phyloP scores from a whole-genome alignment of 2,888 invertebrate genomes.

The Artemia sp. region DNA sequence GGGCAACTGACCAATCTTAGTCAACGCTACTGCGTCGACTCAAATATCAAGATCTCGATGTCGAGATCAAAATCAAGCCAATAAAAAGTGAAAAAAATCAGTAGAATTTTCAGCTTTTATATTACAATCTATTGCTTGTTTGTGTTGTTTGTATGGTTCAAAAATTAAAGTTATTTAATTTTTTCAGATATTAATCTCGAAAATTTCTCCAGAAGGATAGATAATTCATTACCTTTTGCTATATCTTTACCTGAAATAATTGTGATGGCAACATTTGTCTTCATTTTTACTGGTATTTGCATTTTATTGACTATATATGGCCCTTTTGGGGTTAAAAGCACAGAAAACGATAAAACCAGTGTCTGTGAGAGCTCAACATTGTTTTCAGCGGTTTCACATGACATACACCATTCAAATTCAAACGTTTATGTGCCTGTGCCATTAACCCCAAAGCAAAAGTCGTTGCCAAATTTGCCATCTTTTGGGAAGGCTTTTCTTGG shows the following conservation, averaged over 20 bases:
- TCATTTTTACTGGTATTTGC: slow-evolving; percentile 8
- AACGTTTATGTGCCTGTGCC: background rate
- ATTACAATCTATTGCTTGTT: no score
- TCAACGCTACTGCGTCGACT: no score
- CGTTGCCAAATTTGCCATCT: background rate
- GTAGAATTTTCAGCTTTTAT: no score
- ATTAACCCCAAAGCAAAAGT: background rate
- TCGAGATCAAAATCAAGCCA: no score
- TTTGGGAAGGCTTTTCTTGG: background rate
- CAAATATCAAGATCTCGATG: no score
- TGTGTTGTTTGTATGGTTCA: no score
- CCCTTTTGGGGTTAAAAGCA: background rate
- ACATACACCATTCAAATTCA: background rate
- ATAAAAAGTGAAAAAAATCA: no score
- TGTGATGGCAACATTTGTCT: background rate
- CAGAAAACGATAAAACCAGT: background rate
- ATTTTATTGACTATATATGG: background rate
- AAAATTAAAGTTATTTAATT: no score
- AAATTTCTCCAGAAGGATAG: background rate
- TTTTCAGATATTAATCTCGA: no score
- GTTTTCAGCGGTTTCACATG: background rate
- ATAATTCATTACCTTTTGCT: background rate
- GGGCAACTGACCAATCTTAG: no score
- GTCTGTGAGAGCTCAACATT: background rate
- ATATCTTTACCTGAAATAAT: background rate